Conservation (phyloP, 2,888 invertebrate species). For the Tigriopus californicus region DNA sequence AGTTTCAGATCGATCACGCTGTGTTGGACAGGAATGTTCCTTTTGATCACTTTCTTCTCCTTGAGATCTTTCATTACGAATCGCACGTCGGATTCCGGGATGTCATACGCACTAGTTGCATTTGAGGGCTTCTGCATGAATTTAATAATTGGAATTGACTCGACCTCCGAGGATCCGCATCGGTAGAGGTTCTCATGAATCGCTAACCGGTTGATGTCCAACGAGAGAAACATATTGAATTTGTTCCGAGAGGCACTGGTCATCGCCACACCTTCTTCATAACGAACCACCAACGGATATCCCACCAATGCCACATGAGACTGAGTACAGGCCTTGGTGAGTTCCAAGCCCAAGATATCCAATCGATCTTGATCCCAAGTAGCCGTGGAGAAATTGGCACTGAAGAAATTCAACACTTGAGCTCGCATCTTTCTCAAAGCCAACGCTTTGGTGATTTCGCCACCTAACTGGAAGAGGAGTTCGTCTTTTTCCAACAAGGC, state of each 20-base stretch:
- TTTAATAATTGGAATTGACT: no score
- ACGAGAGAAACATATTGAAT: no score
- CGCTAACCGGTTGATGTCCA: no score
- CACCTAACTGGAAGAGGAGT: background rate
- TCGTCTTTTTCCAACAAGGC: slow-evolving; percentile 12
- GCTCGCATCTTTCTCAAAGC: slow-evolving; percentile 2
- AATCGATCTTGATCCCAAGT: background rate
- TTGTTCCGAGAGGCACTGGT: no score
- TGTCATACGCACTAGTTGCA: no score
- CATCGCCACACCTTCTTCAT: background rate
- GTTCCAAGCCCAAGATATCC: background rate
- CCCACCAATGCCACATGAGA: slow-evolving; percentile 9
- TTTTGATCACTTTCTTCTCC: background rate
- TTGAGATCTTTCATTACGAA: no score
- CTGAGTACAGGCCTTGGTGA: background rate
- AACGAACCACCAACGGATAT: background rate
- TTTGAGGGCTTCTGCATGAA: no score
- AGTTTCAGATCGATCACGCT: background rate
- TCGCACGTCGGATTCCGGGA: no score
- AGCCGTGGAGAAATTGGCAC: background rate
- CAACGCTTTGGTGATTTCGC: background rate
- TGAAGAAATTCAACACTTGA: background rate
- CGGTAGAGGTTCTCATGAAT: no score
- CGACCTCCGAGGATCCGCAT: no score
- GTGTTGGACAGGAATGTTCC: no score